A percentile compares a stretch with the other conserved stretches of the same genome.
Conservation (phyloP, 2,797 vertebrate genomes). For the Rhinichthys osculus region DNA sequence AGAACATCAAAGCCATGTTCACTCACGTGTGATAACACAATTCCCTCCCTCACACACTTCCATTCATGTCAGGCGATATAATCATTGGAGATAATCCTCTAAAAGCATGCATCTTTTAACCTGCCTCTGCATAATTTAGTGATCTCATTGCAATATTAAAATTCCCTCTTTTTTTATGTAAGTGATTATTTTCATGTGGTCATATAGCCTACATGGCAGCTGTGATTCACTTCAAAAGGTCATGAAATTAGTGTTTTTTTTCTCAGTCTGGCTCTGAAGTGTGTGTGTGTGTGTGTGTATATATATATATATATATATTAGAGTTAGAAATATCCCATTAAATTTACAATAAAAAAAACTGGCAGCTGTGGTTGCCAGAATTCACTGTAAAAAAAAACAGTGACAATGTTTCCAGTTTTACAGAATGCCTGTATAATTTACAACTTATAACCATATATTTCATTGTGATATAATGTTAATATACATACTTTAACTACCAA, state of each 20-base stretch:
- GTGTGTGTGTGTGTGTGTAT: too few species aligned
- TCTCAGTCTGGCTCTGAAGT: background rate
- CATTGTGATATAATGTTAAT: background rate
- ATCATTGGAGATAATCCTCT: slow-evolving; percentile 35
- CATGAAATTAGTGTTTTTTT: slow-evolving; percentile 11
- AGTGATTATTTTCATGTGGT: slow-evolving; percentile 18
- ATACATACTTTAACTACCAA: background rate
- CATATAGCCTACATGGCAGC: slow-evolving; percentile 2
- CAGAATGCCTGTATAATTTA: background rate
- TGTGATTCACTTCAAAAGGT: slow-evolving; percentile 30
- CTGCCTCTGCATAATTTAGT: slow-evolving; percentile 16
- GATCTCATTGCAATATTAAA: slow-evolving; percentile 23
- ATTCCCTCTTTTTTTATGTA: slow-evolving; percentile 14
- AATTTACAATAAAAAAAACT: background rate
- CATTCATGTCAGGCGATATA: background rate
- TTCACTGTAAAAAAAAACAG: background rate
- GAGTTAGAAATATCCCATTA: too few species aligned
- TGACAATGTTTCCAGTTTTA: background rate
- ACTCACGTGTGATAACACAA: background rate
- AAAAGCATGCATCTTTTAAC: slow-evolving; percentile 45
- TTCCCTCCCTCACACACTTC: background rate
- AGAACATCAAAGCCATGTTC: slow-evolving; percentile 45
- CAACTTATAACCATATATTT: background rate
- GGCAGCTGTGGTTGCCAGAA: background rate
- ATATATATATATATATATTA: too few species aligned